Evolutionary conservation across 2,888 invertebrate genomes (phyloP), one percentile per base, ranked within the genome.

Genomic region (Schizotus pectinicornis): DNA sequence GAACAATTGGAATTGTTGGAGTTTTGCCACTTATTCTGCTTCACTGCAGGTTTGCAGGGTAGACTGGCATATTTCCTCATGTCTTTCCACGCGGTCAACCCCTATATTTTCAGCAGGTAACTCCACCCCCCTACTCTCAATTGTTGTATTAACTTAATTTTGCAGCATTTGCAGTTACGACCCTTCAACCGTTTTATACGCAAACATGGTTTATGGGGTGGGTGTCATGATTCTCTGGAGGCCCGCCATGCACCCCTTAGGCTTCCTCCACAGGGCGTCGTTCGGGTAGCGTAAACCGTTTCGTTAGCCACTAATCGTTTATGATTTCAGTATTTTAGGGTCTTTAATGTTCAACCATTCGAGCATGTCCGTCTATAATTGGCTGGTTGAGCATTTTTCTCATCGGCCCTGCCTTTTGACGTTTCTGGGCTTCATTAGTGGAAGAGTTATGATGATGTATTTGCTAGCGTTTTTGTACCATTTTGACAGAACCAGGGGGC

Each of bases 51-150:
- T 32, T 56, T 74, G 3, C 79, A 79, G 63, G 78, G 79, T 12
- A 64, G 77, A 13, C 37, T 76, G 7, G 72, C 77, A 6, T 79
- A 78, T 60, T 67, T 74, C 7, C 47, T 78, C 37, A 78, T 79
- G 78, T 79, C 79, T 3, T 51, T 78, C 33, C 73, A 78, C 61
- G 74, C 72, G 6, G 72, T 74, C 2, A 75, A 76, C 65, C 75
- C 76, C 3, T 8, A 43, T 5, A 64, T 77, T 39, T 56, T 74
- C 11, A 63, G 63, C 50, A 67, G 67, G 75, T 76, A 70, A 62
- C 60, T 48, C 7, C 13, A 70, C 61, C 60, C 49, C 7, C 13
- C 7, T 13, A 33, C 31, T 37, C 11, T 7, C 12, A 11, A 1
- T 36, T 22, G 11, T 35, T 33, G 3, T n/a, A 39, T 30, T 48